Evolutionary conservation across 1,140 invertebrate genomes (phyloP), one percentile per base, ranked within the genome.

Genomic region (Drosophila teissieri): DNA sequence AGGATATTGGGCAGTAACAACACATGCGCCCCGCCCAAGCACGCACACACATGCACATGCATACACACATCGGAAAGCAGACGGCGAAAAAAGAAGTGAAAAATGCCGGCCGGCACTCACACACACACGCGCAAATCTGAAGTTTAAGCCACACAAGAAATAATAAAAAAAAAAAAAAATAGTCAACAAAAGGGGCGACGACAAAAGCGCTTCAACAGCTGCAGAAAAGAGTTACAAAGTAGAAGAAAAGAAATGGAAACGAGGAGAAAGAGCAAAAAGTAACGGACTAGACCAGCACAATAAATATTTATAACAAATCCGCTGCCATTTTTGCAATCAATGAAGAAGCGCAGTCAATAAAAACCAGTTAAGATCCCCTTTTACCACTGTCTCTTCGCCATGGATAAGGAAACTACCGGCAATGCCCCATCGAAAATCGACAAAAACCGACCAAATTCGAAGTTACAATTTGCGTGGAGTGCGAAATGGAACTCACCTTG

Each of bases 21-120:
- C 60, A 36, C 58, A 67, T 34, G 67, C 70, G 80, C 80, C 80
- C 80, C 80, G 80, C 80, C 80, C 80, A 80, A 83, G 61, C 56
- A 65, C 60, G 12, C 60, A 46, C 40, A 60, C 34, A 56, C 60
- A 58, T 54, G 45, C 44, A 58, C 8, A 54, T 19, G 22, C 11
- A 57, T 24, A 19, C 19, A 24, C 56, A 22, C 39, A 15, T 3
- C 27, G 27, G 27, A 8, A 31, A 31, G 39, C 56, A 58, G 57
- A 42, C 60, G 60, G 60, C 11, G 12, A 67, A 67, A 67, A 65
- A 67, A 34, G 60, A 51, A 67, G 63, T 64, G 31, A 64, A 65
- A 65, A 67, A 67, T 67, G 61, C 64, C 64, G 64, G 64, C 64
- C 64, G 64, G 64, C 56, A 64, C 45, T 14, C 22, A 31, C 36